Evolutionary conservation across 2,797 vertebrate genomes (phyloP).

Genomic region (Nyctibius grandis): DNA sequence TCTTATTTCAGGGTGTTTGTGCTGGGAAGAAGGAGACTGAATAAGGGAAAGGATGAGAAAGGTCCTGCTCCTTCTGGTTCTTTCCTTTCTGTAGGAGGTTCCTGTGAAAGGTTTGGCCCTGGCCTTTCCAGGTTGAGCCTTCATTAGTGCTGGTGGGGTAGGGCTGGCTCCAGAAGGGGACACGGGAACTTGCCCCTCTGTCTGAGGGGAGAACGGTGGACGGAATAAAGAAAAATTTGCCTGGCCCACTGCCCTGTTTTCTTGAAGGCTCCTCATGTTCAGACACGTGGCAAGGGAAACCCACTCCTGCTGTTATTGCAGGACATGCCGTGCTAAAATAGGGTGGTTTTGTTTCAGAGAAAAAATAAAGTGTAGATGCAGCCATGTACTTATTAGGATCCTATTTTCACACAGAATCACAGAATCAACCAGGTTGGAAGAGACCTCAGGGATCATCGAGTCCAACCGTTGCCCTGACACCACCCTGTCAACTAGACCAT

Average conservation of each 20-base stretch:
- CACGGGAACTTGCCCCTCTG: not conserved
- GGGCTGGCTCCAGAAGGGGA: not conserved
- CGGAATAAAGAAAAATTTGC: not conserved
- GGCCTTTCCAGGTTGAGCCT: not conserved
- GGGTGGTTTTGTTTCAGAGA: not conserved
- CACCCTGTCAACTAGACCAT: no score
- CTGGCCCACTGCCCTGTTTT: not conserved
- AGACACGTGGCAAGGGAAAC: not conserved
- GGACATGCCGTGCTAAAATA: not conserved
- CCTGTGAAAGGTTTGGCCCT: not conserved
- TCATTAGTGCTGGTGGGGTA: not conserved
- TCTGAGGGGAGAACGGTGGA: not conserved
- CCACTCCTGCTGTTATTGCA: not conserved
- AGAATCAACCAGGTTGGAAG: no score
- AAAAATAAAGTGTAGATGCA: not conserved
- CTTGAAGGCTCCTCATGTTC: not conserved
- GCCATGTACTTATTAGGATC: not conserved
- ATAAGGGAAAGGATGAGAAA: not conserved
- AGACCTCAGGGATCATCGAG: no score
- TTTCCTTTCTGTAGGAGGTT: not conserved
- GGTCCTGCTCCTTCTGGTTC: not conserved
- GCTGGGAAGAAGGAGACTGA: not conserved
- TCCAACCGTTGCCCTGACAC: no score
- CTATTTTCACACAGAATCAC: no score
- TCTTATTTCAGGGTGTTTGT: not conserved